Evolutionary conservation across 2,113 vertebrate species (phyloP), one percentile per base, ranked within the genome.

Genomic region (Macrotis lagotis): DNA sequence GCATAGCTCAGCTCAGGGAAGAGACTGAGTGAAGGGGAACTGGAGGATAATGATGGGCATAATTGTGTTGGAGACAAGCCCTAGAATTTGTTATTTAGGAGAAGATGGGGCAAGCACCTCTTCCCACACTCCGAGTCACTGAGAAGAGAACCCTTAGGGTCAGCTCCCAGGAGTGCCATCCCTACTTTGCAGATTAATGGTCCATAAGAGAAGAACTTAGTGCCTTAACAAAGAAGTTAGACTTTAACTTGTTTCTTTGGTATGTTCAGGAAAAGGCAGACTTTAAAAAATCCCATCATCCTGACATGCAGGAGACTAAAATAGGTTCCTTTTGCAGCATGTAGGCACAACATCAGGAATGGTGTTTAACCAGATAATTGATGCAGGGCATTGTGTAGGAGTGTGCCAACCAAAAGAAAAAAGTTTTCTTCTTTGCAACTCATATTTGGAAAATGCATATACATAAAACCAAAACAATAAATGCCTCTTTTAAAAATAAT

Each of bases 381-480:
- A 94, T 25, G 37, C 49, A 83, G 91, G 31, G 52, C 44, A 88
- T 89, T 93, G 49, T 50, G 88, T 89, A 88, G 51, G 52, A 94
- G 83, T 28, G 28, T 55, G 96, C 49, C 94, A 95, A 91, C 74
- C 48, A 1, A 48, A 89, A 97, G 94, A 49, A 95, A 91, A 90
- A 49, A 83, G 91, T 24, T 74, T 19, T 14, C 55, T 95, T 91
- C 19, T 94, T 83, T 37, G 44, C 66, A 92, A 89, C 31, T 96
- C 19, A 47, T 59, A 94, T 91, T 96, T 94, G 94, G 74, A 90
- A 94, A 96, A 48, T 50, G 88, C 93, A 96, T 37, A 93, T 91
- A 66, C 50, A 83, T 44, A 83, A 83, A 93, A 83, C 50, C 93
- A 52, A 88, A 93, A 59, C 50, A 92, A 94, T 50, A 93, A 89